A percentile compares a stretch with the other conserved stretches of the same genome.
Evolutionary conservation across 2,888 invertebrate genomes (phyloP).

Genomic region (Melieria crassipennis): DNA sequence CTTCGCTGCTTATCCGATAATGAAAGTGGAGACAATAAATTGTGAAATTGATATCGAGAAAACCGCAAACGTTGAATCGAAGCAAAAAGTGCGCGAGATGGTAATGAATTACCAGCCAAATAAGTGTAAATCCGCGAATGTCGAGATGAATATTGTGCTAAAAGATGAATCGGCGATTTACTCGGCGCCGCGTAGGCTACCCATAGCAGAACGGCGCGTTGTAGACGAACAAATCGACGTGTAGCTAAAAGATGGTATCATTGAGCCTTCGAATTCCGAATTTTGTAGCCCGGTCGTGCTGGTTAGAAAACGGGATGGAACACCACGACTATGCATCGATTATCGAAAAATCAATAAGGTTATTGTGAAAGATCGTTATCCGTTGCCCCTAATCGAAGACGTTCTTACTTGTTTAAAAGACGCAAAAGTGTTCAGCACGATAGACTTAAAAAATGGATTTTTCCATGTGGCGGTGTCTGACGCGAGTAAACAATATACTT

Average conservation of each 20-base stretch:
- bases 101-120: slow-evolving; percentile 19
- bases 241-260: slow-evolving; percentile 36
- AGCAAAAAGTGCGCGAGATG: slow-evolving; percentile 5
- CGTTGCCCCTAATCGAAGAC: slow-evolving; percentile 52
- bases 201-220: background rate
- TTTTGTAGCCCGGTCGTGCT: slow-evolving; percentile 49
- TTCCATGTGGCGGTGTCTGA: slow-evolving; percentile 54
- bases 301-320: slow-evolving; percentile 39
- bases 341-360: slow-evolving; percentile 43
- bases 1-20: too few species aligned
- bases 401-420: slow-evolving; percentile 50
- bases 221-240: slow-evolving; percentile 1
- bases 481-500: slow-evolving; percentile 48
- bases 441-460: slow-evolving; percentile 55
- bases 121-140: background rate
- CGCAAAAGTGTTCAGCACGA: slow-evolving; percentile 49
- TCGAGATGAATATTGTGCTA: slow-evolving; percentile 40
- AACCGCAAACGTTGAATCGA: background rate
- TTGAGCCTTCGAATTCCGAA: slow-evolving; percentile 38
- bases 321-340: slow-evolving; percentile 49
- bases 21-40: too few species aligned
- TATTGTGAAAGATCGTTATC: slow-evolving; percentile 46
- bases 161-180: slow-evolving; percentile 13
- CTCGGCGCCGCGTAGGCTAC: slow-evolving; percentile 7
- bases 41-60: too few species aligned